phyloP scores from a whole-genome alignment of 2,113 vertebrate genomes.

The Spea multiplicata region DNA sequence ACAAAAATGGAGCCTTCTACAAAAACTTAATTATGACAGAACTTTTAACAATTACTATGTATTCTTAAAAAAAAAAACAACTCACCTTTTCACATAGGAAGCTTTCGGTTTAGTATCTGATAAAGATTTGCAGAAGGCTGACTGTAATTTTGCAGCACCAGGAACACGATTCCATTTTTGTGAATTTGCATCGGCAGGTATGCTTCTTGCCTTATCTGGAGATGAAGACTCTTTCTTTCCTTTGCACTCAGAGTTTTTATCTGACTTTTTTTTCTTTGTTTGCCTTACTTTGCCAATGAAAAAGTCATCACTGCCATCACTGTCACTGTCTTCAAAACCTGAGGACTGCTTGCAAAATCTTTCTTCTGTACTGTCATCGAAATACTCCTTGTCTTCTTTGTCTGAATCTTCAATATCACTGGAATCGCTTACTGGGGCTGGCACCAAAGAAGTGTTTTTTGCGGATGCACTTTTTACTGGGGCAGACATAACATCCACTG shows the following conservation, averaged over 20 bases:
- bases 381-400: slow-evolving; percentile 73
- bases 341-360: slow-evolving; percentile 88
- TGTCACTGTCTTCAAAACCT: slow-evolving; percentile 74
- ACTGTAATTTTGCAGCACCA: slow-evolving; percentile 65
- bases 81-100: slow-evolving; percentile 62
- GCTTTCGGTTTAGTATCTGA: slow-evolving; percentile 58
- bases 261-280: slow-evolving; percentile 71
- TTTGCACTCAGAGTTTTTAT: slow-evolving; percentile 48
- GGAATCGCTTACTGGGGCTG: slow-evolving; percentile 27
- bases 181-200: not conserved
- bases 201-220: slow-evolving; percentile 11
- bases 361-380: slow-evolving; percentile 94
- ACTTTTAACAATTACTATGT: no score
- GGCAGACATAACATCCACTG: slow-evolving; percentile 27
- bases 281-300: slow-evolving; percentile 88
- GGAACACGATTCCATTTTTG: slow-evolving; percentile 43
- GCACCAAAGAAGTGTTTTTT: slow-evolving; percentile 39
- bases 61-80: slow-evolving; percentile 6
- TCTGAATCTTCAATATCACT: slow-evolving; percentile 64
- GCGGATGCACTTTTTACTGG: not conserved
- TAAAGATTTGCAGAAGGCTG: slow-evolving; percentile 80
- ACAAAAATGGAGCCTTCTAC: no score
- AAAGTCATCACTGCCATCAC: slow-evolving; percentile 79
- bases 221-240: slow-evolving; percentile 39
- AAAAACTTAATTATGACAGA: no score